Base-by-base conservation (phyloP, 2,113 vertebrate species). In the Tupaia chinensis region DNA sequence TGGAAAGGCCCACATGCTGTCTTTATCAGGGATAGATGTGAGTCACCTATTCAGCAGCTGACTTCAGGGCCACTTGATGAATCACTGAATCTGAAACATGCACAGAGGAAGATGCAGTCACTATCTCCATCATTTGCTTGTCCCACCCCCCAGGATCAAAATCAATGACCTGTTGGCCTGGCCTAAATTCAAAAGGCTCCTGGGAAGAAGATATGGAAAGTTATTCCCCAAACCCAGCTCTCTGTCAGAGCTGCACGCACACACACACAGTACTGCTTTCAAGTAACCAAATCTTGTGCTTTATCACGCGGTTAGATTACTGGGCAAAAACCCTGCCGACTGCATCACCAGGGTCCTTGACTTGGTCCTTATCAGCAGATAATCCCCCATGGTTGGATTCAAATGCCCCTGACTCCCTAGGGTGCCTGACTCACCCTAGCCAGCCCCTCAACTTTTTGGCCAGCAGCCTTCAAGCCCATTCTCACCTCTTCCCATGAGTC, bases 291-390 rank as follows among this genome's bases (percentile, higher is more conserved):
- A 19, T 80, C 63, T 87, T 22, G 1, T 69, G 81, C 83, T 94
- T 94, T 90, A 76, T 83, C 78, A 76, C 9, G 22, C 0, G 3
- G 54, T 78, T 77, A 77, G 70, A 61, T 89, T 91, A 76, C 54
- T 93, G 58, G 70, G 63, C 1, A 34, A 81, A 53, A 76, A 17
- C 1, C 65, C 72, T 83, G 89, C 95, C 65, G 61, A 73, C 27
- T 85, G 81, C 73, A 97, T 89, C 79, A 74, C 53, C 23, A 60
- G 60, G 65, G 91, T 95, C 91, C 60, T 92, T 93, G 89, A 94
- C 87, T 92, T 93, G 70, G 82, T 95, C 78, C 32, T 96, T 95
- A 91, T 90, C 93, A 97, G 88, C 56, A 95, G 20, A 97, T 73
- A 92, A 85, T 94, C 95, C 76, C 27, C 19, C 16, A 17, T 87